phyloP scores from a whole-genome alignment of 2,113 vertebrate species.

The Elanoides forficatus region DNA sequence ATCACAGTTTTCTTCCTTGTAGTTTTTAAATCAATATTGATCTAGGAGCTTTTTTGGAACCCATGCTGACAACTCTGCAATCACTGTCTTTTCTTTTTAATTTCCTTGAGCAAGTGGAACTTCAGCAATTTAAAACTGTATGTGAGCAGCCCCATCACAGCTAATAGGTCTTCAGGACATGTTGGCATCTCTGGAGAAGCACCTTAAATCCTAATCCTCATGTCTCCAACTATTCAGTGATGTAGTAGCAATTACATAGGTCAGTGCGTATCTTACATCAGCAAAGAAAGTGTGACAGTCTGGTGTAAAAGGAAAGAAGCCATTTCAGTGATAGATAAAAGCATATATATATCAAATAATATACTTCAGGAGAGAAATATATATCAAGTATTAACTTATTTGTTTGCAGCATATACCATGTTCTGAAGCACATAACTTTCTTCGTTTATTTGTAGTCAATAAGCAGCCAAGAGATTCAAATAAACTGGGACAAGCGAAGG shows the following conservation, averaged over 20 bases:
- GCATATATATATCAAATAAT: neutral
- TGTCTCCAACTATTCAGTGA: neutral
- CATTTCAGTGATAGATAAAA: neutral
- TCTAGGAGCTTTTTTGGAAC: neutral
- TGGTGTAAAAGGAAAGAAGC: neutral
- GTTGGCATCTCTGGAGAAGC: neutral
- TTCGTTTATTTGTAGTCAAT: neutral
- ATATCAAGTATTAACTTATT: neutral
- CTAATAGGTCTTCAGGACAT: neutral
- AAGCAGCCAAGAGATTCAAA: neutral
- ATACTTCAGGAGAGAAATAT: neutral
- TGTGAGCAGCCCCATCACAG: neutral
- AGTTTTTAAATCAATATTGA: slow-evolving; percentile 25
- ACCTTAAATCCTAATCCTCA: neutral
- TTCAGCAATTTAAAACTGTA: neutral
- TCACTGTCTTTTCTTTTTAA: neutral
- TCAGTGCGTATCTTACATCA: neutral
- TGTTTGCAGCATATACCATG: neutral
- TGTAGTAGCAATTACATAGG: neutral
- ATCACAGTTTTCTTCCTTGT: neutral
- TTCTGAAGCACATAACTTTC: neutral
- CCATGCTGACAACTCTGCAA: neutral
- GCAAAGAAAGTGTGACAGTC: neutral
- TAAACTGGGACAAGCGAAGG: neutral
- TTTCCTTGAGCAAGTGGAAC: neutral